phyloP scores from a whole-genome alignment of 2,888 invertebrate genomes.

The Epistrophe grossulariae region DNA sequence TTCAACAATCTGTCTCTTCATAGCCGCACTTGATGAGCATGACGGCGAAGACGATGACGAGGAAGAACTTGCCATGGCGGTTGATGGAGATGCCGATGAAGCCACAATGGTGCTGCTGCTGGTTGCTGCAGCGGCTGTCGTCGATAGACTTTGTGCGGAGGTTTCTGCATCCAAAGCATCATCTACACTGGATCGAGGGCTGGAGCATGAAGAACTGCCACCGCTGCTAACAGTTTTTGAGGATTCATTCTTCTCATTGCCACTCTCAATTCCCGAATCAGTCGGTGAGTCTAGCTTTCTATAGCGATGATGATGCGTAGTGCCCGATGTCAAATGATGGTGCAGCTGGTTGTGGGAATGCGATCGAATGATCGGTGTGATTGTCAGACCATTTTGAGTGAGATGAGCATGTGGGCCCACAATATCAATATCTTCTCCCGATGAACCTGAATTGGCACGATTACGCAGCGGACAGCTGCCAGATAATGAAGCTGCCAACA shows the following conservation, averaged over 20 bases:
- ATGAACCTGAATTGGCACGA: conserved; percentile 91
- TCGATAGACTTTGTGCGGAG: conserved; percentile 81
- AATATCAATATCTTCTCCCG: conserved; percentile 87
- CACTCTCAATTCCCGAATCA: conserved; percentile 96
- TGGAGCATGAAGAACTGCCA: conserved; percentile 92
- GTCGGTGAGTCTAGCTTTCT: conserved; percentile 95
- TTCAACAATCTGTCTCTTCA: conserved; percentile 87
- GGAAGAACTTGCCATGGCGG: conserved; percentile 73
- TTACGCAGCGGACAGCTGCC: conserved; percentile 89
- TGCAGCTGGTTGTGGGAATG: conserved; percentile 78
- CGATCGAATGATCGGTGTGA: conserved; percentile 87
- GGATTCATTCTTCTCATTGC: conserved; percentile 93
- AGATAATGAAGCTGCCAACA: conserved; percentile 90
- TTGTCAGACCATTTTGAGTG: conserved; percentile 90
- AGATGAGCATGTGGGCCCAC: conserved; percentile 88
- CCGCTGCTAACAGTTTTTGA: conserved; percentile 89
- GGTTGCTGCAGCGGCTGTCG: conserved; percentile 72
- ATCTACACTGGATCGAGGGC: conserved; percentile 92
- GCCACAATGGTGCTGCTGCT: conserved; percentile 62
- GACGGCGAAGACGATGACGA: conserved; percentile 77
- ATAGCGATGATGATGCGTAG: conserved; percentile 86
- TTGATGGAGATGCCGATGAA: conserved; percentile 75
- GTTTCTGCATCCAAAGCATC: conserved; percentile 87
- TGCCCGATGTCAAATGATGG: conserved; percentile 79
- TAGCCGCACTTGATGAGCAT: conserved; percentile 76